phyloP scores from a whole-genome alignment of 2,888 invertebrate species.

The Agapostemon virescens region DNA sequence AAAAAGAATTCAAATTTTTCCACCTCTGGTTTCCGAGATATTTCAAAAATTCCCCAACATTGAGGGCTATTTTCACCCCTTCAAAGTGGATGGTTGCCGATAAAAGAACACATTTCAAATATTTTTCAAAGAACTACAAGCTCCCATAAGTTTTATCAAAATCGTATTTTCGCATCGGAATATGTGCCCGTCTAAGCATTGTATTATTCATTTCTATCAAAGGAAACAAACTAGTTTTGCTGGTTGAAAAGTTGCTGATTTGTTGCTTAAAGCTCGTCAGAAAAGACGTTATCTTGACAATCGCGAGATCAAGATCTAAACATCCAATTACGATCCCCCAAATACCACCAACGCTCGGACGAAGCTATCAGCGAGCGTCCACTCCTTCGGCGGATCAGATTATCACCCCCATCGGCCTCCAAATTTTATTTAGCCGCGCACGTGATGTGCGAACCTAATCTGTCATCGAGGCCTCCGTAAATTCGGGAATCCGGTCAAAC shows the following conservation, averaged over 20 bases:
- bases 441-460: constrained; percentile 35
- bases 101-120: no score
- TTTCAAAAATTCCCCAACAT: no score
- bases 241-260: not conserved
- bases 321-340: constrained; percentile 4
- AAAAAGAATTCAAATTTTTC: no score
- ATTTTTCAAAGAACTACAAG: no score
- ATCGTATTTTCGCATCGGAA: no score
- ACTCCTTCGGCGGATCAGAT: not conserved
- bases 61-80: no score
- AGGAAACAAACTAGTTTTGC: not conserved
- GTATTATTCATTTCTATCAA: not conserved
- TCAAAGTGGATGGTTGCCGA: no score
- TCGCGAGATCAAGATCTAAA: not conserved
- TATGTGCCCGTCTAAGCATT: no score
- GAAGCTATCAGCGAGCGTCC: not conserved
- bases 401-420: not conserved
- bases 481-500: constrained; percentile 39
- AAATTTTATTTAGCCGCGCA: constrained; percentile 34
- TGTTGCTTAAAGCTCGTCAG: not conserved
- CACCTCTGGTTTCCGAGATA: no score
- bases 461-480: constrained; percentile 34
- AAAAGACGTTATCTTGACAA: not conserved
- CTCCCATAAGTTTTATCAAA: no score
- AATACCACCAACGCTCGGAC: not conserved